phyloP scores from a whole-genome alignment of 2,113 vertebrate species.

The Nannobrachium achirus region DNA sequence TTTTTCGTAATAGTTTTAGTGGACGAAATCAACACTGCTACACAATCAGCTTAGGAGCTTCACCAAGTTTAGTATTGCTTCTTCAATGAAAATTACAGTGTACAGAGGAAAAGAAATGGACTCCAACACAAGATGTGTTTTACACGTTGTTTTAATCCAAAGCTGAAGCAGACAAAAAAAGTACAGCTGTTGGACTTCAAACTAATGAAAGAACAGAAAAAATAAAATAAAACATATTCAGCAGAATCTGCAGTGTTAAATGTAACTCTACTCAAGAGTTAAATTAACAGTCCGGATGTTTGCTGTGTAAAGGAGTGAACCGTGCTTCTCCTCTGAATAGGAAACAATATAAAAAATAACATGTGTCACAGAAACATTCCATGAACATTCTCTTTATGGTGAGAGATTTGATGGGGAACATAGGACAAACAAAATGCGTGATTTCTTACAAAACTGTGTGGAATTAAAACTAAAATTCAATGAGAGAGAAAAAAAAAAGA shows the following conservation, averaged over 20 bases:
- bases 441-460: slow-evolving; percentile 47
- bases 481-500: slow-evolving; percentile 25
- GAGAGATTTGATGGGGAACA: slow-evolving; percentile 42
- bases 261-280: no score
- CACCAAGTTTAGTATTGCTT: no score
- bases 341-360: slow-evolving; percentile 19
- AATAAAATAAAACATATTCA: no score
- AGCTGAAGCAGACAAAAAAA: slow-evolving; percentile 82
- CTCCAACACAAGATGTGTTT: slow-evolving; percentile 25
- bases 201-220: slow-evolving; percentile 17
- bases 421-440: slow-evolving; percentile 35
- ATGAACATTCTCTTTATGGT: slow-evolving; percentile 55
- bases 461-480: slow-evolving; percentile 29
- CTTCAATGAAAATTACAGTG: no score
- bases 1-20: no score
- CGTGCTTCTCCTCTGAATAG: slow-evolving; percentile 58
- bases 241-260: no score
- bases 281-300: no score
- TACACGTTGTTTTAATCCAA: slow-evolving; percentile 87
- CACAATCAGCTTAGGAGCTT: no score
- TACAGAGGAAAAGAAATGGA: slow-evolving; percentile 21
- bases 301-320: slow-evolving; percentile 15
- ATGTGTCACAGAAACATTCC: slow-evolving; percentile 42
- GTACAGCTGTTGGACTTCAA: slow-evolving; percentile 77
- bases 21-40: no score